Evolutionary conservation across 1,140 invertebrate species (phyloP).

Genomic region (Conus betulinus): DNA sequence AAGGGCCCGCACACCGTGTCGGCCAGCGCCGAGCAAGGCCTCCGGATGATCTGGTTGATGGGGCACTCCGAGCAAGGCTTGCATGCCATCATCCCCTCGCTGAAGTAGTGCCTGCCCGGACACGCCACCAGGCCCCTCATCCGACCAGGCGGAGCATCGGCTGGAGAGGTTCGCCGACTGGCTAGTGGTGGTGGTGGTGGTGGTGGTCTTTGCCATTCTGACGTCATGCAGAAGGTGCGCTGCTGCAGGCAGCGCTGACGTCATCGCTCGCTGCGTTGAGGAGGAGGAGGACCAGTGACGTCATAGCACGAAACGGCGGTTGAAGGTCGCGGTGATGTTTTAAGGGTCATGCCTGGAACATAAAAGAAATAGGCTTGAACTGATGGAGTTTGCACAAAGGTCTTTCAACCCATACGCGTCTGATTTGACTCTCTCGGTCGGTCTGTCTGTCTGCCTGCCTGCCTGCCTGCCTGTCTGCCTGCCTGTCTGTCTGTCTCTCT

Average conservation of each 20-base stretch:
- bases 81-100: not conserved
- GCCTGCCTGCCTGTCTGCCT: too few relatives aligned
- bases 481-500: too few relatives aligned
- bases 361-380: not conserved
- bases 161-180: not conserved
- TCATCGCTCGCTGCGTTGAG: not conserved
- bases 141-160: not conserved
- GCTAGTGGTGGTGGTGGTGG: not conserved
- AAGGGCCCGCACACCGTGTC: conserved; percentile 50
- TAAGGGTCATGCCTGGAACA: not conserved
- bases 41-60: conserved; percentile 47
- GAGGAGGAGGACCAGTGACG: not conserved
- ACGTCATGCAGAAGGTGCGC: not conserved
- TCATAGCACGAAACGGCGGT: not conserved
- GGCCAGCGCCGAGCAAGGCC: conserved; percentile 27
- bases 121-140: not conserved
- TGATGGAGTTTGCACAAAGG: too few relatives aligned
- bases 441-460: too few relatives aligned
- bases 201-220: not conserved
- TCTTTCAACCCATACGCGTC: too few relatives aligned
- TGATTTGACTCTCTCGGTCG: too few relatives aligned
- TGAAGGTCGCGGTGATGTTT: not conserved
- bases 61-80: conserved; percentile 34
- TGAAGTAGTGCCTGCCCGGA: not conserved
- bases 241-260: not conserved